These are phyloP conservation scores for Globodera rostochiensis DNA, from an alignment of 1,140 invertebrate genomes.

Conservation along the genomic window DNA sequence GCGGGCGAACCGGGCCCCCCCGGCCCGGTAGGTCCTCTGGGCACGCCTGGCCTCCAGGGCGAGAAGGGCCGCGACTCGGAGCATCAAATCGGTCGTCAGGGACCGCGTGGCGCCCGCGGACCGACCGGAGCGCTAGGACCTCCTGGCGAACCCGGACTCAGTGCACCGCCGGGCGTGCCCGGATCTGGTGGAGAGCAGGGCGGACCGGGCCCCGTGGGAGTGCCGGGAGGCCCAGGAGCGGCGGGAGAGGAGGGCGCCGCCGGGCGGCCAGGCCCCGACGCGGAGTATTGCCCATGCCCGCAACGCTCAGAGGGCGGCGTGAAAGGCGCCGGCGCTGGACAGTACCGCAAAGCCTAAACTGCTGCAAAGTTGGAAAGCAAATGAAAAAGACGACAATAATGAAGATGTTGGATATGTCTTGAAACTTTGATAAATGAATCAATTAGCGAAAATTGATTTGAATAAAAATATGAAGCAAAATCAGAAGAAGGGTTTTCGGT, in stretches of 20 bases:
- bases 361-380: not conserved
- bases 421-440: not conserved
- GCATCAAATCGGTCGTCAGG: conserved; percentile 12
- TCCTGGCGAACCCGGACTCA: conserved; percentile 7
- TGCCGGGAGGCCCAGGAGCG: conserved; percentile 31
- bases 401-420: not conserved
- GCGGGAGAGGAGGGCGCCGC: conserved; percentile 28
- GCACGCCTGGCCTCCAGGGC: conserved; percentile 11
- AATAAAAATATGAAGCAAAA: not conserved
- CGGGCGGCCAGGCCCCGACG: conserved; percentile 35
- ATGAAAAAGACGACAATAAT: not conserved
- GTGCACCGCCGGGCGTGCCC: conserved; percentile 24
- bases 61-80: not conserved
- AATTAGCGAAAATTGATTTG: not conserved
- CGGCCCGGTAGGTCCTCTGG: conserved; percentile 15
- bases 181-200: conserved; percentile 27
- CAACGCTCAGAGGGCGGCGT: conserved; percentile 33
- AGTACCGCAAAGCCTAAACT: conserved; percentile 35
- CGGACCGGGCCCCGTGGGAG: conserved; percentile 26
- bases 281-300: conserved; percentile 44
- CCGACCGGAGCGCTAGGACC: conserved; percentile 5
- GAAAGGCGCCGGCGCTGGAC: conserved; percentile 40
- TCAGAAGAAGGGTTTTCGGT: not conserved
- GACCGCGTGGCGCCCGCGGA: conserved; percentile 13
- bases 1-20: conserved; percentile 46